phyloP scores from a whole-genome alignment of 1,140 invertebrate species.

The Agrilus planipennis region DNA sequence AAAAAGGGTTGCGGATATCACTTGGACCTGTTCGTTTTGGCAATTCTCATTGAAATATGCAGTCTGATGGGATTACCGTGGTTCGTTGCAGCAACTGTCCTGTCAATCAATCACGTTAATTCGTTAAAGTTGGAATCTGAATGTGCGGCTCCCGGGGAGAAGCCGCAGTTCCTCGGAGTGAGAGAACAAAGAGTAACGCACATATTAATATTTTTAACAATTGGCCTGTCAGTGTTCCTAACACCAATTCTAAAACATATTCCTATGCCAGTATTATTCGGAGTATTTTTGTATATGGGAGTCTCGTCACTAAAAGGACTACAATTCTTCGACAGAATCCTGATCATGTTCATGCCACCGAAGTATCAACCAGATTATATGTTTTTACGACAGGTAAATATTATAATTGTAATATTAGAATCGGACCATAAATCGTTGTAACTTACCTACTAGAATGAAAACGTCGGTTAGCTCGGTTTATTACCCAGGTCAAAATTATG shows the following conservation, averaged over 20 bases:
- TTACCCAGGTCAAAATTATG: no score
- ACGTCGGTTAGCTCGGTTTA: no score
- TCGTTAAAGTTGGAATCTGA: conserved; percentile 93
- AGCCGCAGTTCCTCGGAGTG: conserved; percentile 95
- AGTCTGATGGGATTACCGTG: conserved; percentile 91
- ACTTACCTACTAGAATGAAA: no score
- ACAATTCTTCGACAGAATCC: conserved; percentile 89
- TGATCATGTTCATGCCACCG: conserved; percentile 95
- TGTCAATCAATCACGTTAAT: conserved; percentile 98
- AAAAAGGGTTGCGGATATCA: conserved; percentile 98
- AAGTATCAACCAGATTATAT: conserved; percentile 99
- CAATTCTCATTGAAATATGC: conserved; percentile 81
- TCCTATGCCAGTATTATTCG: conserved; percentile 97
- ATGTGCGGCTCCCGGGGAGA: conserved; percentile 94
- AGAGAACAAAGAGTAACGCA: conserved; percentile 96
- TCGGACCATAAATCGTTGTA: no score
- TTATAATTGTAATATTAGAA: no score
- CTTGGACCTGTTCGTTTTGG: conserved; percentile 86
- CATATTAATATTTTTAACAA: conserved; percentile 89
- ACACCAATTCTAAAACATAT: conserved; percentile 84
- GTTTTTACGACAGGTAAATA: conserved; percentile 81
- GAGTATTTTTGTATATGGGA: conserved; percentile 99
- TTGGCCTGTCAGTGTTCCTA: conserved; percentile 85
- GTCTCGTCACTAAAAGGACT: conserved; percentile 90
- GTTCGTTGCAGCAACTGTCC: conserved; percentile 96